These are phyloP conservation scores for Myopa testacea DNA, from an alignment of 2,888 invertebrate genomes.

Conservation along the genomic window DNA sequence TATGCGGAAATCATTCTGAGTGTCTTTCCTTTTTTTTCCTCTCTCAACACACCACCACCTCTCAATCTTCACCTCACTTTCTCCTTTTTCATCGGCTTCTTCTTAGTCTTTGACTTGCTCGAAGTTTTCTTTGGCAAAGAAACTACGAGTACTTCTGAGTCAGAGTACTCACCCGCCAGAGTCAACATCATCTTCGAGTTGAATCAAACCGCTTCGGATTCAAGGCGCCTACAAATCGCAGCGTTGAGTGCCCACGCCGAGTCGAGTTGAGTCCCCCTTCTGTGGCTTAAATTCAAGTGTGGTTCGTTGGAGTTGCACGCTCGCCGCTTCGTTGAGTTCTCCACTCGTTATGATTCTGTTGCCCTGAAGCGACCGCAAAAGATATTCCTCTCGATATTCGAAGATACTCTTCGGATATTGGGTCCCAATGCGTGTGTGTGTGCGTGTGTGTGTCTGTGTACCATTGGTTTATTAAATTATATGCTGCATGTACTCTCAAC, in stretches of 20 bases:
- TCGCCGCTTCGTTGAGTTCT: constrained; percentile 36
- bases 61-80: constrained; percentile 2
- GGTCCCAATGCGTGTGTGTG: neutral
- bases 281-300: constrained; percentile 46
- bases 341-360: constrained; percentile 21
- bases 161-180: neutral
- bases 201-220: constrained; percentile 1
- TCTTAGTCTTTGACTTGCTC: neutral
- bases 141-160: neutral
- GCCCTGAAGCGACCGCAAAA: constrained; percentile 21
- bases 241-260: neutral
- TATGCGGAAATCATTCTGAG: constrained; percentile 47
- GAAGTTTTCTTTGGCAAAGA: neutral
- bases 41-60: neutral
- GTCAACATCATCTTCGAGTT: constrained; percentile 18
- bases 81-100: neutral
- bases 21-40: neutral
- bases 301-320: constrained; percentile 39
- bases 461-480: constrained; percentile 62
- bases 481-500: constrained; percentile 60
- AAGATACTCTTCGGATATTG: neutral
- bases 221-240: neutral
- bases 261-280: constrained; percentile 19
- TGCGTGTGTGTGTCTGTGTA: constrained; percentile 19
- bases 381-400: neutral